Percentiles rank a stretch among this genome's conserved stretches.
phyloP scores from a whole-genome alignment of 2,888 invertebrate species.

The Spilarctia lutea region DNA sequence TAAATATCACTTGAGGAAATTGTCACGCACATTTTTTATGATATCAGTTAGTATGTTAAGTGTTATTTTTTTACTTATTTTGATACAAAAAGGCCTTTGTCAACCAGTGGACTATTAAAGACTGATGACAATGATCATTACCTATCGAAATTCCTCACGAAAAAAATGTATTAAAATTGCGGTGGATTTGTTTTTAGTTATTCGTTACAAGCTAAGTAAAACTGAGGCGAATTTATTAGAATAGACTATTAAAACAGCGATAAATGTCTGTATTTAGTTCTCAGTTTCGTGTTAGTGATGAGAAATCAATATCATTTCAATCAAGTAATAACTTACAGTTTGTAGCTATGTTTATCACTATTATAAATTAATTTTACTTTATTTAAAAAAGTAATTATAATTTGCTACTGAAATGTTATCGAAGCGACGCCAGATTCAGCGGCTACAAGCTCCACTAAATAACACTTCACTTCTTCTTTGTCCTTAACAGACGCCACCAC shows the following conservation, averaged over 20 bases:
- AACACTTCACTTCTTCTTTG: slow-evolving; percentile 73
- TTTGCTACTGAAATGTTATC: neutral
- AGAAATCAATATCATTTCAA: no score
- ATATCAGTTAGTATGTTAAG: no score
- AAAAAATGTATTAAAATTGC: no score
- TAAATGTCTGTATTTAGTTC: no score
- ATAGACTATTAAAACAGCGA: no score
- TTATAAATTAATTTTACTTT: no score
- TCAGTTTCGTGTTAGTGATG: neutral
- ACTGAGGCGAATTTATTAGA: neutral
- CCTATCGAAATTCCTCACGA: no score
- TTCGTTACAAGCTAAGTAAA: neutral
- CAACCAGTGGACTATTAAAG: no score
- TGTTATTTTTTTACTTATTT: no score
- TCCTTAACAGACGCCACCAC: slow-evolving; percentile 82
- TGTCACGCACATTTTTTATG: neutral
- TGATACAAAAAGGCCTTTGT: neutral
- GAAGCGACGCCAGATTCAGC: slow-evolving; percentile 32
- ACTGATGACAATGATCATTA: no score
- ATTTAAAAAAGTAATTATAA: neutral
- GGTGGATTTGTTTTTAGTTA: neutral
- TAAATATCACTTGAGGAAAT: neutral
- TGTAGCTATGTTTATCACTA: no score
- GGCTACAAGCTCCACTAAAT: slow-evolving; percentile 43
- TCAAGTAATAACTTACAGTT: no score